These are phyloP conservation scores for Leptarthrus brevirostris DNA, from an alignment of 2,888 invertebrate species.

Conservation along the genomic window DNA sequence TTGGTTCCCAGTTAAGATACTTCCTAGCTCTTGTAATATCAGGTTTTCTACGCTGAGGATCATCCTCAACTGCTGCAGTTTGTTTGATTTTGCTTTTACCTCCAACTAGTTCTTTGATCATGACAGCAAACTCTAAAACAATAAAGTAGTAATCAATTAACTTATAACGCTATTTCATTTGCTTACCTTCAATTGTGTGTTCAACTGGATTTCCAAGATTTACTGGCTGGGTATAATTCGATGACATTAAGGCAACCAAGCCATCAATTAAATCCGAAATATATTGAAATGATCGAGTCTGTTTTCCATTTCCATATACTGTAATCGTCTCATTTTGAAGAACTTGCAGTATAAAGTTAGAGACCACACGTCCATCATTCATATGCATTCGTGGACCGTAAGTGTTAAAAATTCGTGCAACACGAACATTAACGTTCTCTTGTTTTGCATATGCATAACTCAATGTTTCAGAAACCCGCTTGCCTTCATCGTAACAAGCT, in stretches of 20 bases:
- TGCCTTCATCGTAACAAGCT: slow-evolving; percentile 99
- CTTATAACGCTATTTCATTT: no score
- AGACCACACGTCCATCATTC: slow-evolving; percentile 98
- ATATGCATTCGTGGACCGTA: slow-evolving; percentile 99
- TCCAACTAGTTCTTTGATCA: slow-evolving; percentile 86
- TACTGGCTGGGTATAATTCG: slow-evolving; percentile 91
- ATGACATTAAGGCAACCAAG: slow-evolving; percentile 89
- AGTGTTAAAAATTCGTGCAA: slow-evolving; percentile 98
- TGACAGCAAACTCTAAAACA: slow-evolving; percentile 82
- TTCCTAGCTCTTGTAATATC: slow-evolving; percentile 91
- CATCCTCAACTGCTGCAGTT: slow-evolving; percentile 91
- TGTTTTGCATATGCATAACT: slow-evolving; percentile 97
- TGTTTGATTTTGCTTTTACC: slow-evolving; percentile 86
- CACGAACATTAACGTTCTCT: slow-evolving; percentile 93
- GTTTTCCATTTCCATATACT: slow-evolving; percentile 89
- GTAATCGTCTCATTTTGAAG: slow-evolving; percentile 94
- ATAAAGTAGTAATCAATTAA: background rate
- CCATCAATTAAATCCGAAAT: slow-evolving; percentile 97
- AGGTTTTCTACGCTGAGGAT: slow-evolving; percentile 93
- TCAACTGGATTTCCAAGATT: slow-evolving; percentile 99
- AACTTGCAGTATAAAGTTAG: slow-evolving; percentile 98
- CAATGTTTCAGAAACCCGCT: slow-evolving; percentile 95
- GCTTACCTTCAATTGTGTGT: slow-evolving; percentile 87
- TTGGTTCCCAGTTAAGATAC: slow-evolving; percentile 91
- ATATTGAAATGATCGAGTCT: slow-evolving; percentile 97